Base-by-base conservation (phyloP, 2,888 invertebrate species). In the Acronicta leporina region DNA sequence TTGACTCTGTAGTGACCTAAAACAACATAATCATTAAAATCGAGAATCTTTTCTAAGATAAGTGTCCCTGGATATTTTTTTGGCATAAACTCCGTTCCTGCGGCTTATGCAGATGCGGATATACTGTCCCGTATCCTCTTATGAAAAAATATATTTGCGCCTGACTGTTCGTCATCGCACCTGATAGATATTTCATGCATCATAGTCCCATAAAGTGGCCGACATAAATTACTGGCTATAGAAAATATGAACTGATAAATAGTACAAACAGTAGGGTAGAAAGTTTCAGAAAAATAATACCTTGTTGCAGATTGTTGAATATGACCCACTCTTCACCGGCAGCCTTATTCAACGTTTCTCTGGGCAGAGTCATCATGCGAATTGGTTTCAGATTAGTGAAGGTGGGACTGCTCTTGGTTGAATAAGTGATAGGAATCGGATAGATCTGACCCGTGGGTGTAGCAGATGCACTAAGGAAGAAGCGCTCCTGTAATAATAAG, bases 1-100 rank as follows among this genome's bases (percentile, higher is more conserved):
- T 95, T 95, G 0, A 97, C 96, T 80, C 96, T 92, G 79, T 96
- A 97, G 77, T 95, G 96, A 20, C 95, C 97, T 96, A 71, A 61
- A 86, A 85, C 5, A 38, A n/a, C 57, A 43, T n/a, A 5, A 14
- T 5, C 1, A n/a, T n/a, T 15, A 49, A 58, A 48, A 30, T 25
- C 35, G 13, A 35, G 35, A n/a, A n/a, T n/a, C n/a, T n/a, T n/a
- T n/a, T n/a, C n/a, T n/a, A n/a, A n/a, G n/a, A n/a, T n/a, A n/a
- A n/a, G n/a, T n/a, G n/a, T n/a, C n/a, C n/a, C n/a, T n/a, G n/a
- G n/a, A n/a, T n/a, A n/a, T n/a, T n/a, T n/a, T n/a, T n/a, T n/a
- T n/a, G n/a, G n/a, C n/a, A n/a, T n/a, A n/a, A n/a, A n/a, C n/a
- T n/a, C n/a, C n/a, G n/a, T n/a, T n/a, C n/a, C n/a, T n/a, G n/a